Evolutionary conservation across 2,888 invertebrate genomes (phyloP), one percentile per base, ranked within the genome.

Genomic region (Blera fallax): DNA sequence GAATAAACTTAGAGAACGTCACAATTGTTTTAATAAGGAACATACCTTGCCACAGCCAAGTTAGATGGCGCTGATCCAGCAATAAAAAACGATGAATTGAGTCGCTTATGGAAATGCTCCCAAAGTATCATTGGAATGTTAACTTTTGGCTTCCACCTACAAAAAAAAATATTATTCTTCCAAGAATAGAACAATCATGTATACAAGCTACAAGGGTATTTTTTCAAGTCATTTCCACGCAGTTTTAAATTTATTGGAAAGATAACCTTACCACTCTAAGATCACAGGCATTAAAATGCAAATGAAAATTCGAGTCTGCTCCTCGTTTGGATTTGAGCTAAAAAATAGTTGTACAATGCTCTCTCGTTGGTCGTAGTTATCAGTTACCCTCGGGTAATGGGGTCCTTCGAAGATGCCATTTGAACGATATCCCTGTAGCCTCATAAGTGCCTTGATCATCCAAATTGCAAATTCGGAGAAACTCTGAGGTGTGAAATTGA

Each of bases 81-180:
- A 11, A 93, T 88, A 77, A 93, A 91, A 88, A 94, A 94, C 1
- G 93, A 92, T 37, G 93, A 92, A 88, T 94, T 94, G 3, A 94
- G 90, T 88, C 93, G 92, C 72, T 93, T 93, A 88, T 94, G 93
- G 88, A 94, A 94, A 88, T 93, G 93, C 87, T 94, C 94, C 94
- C 94, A 94, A 1, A 94, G 89, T 48, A 92, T 89, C 78, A 93
- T 92, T 16, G 94, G 89, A 56, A 93, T 91, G 78, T 93, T 93
- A 8, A 92, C 92, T 87, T 93, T 92, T 8, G 93, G 92, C 29
- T 92, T 91, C 93, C 93, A 94, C 91, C 93, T 89, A 34, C 27
- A 48, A 21, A 6, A 37, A 4, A 81, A 67, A 32, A n/a, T 24
- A 16, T 10, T 10, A 2, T 8, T n/a, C 21, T 0, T 1, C 2